Conservation (phyloP, 92 coral and sea anemone species). For the Metridium senile region DNA sequence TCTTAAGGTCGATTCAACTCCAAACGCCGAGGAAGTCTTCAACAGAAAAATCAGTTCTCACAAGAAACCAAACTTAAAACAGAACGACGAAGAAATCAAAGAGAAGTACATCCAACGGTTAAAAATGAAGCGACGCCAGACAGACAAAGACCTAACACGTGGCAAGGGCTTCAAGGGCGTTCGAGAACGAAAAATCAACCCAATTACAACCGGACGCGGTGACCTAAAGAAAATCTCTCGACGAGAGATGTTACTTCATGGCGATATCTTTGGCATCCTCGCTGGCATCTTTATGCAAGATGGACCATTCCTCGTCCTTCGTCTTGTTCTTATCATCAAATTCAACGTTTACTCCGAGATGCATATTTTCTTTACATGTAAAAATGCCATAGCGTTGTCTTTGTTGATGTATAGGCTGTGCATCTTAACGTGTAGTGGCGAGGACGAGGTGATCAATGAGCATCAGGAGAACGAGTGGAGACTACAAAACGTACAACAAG, state of each 20-base stretch:
- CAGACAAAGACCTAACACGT: slow-evolving; percentile 68
- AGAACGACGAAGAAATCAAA: slow-evolving; percentile 69
- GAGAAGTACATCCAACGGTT: slow-evolving; percentile 88
- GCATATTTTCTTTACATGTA: slow-evolving; percentile 95
- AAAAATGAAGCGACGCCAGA: slow-evolving; percentile 76
- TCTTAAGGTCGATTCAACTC: slow-evolving; percentile 70
- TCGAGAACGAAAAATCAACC: slow-evolving; percentile 77
- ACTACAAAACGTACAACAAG: slow-evolving; percentile 91
- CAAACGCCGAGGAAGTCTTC: slow-evolving; percentile 59
- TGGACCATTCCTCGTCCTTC: slow-evolving; percentile 92
- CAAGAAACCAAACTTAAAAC: slow-evolving; percentile 25
- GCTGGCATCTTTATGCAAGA: slow-evolving; percentile 98
- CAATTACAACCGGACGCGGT: slow-evolving; percentile 84
- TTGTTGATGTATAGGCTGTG: slow-evolving; percentile 91
- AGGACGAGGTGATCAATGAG: slow-evolving; percentile 79
- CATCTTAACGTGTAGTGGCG: slow-evolving; percentile 92
- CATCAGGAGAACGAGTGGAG: slow-evolving; percentile 73
- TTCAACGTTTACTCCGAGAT: slow-evolving; percentile 86
- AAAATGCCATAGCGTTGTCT: slow-evolving; percentile 93
- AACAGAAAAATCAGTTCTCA: slow-evolving; percentile 81
- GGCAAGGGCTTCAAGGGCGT: slow-evolving; percentile 88
- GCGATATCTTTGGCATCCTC: slow-evolving; percentile 93
- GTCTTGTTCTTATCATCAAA: slow-evolving; percentile 82
- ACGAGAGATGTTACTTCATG: slow-evolving; percentile 87
- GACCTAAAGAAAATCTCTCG: slow-evolving; percentile 88